Evolutionary conservation across 2,888 invertebrate genomes (phyloP), one percentile per base, ranked within the genome.

Genomic region (Seladonia tumulorum): DNA sequence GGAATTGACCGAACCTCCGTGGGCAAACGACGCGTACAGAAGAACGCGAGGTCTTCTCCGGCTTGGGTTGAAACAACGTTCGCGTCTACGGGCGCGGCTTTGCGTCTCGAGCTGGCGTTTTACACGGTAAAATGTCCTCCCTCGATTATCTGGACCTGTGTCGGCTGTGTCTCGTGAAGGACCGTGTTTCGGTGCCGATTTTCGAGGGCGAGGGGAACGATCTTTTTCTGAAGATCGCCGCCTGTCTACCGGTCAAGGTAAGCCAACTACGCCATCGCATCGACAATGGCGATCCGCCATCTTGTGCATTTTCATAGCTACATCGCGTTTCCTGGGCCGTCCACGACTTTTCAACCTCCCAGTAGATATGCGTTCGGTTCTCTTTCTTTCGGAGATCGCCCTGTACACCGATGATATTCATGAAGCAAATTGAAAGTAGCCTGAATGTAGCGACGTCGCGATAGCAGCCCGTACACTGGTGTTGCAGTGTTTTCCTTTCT

Each of bases 181-280:
- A 96, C 94, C 94, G 96, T 94, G 97, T 97, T 75, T 97, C 96
- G 93, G 96, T 97, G 93, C 95, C 96, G 92, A 97, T 97, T 94
- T 97, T 97, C 93, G 97, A 97, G 90, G 97, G 97, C 90, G 96
- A 96, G 92, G 97, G 96, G 92, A 97, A 97, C 88, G 95, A 95
- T 86, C 94, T 97, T 91, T 97, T 96, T 93, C 94, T 96, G 89
- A 97, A 97, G 96, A 97, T 97, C 95, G 96, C 97, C 86, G 95
- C 97, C 90, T 97, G 97, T 95, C 96, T 97, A 94, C 97, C 97
- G 94, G 96, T 97, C 94, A 97, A 97, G 97, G 97, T 97, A 96
- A 95, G 95, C 91, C 87, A 90, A 92, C 93, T 92, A 92, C 94
- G 93, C 93, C 94, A 92, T 90, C 83, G 79, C 76, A 29, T 72